Conservation (phyloP, 2,113 vertebrate species). For the Odontophorus gujanensis region DNA sequence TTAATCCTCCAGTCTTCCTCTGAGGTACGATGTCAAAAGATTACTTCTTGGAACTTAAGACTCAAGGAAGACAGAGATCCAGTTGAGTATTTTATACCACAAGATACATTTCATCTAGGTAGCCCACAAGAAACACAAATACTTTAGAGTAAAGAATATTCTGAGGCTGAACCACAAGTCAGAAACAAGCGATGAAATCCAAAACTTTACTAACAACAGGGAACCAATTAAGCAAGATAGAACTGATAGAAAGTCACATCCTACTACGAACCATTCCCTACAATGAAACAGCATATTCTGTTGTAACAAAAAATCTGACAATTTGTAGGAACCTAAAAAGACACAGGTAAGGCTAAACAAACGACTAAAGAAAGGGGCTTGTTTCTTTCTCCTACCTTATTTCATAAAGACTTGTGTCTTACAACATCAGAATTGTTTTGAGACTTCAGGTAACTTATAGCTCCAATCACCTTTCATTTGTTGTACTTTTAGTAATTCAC, state of each 20-base stretch:
- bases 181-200: not conserved
- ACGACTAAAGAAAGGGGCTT: not conserved
- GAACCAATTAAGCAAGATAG: not conserved
- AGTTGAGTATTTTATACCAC: not conserved
- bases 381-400: not conserved
- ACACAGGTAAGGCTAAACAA: not conserved
- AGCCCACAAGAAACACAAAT: not conserved
- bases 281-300: not conserved
- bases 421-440: not conserved
- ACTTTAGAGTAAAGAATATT: not conserved
- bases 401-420: not conserved
- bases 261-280: not conserved
- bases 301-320: not conserved
- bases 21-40: not conserved
- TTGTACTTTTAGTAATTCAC: not conserved
- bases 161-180: not conserved
- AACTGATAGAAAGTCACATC: not conserved
- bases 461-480: not conserved
- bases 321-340: not conserved
- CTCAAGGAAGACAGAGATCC: not conserved
- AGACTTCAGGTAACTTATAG: not conserved
- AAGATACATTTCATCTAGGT: not conserved
- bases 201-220: not conserved
- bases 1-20: not conserved
- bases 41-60: not conserved